Evolutionary conservation across 2,888 invertebrate species (phyloP).

Genomic region (Rugalucina vietnamica): DNA sequence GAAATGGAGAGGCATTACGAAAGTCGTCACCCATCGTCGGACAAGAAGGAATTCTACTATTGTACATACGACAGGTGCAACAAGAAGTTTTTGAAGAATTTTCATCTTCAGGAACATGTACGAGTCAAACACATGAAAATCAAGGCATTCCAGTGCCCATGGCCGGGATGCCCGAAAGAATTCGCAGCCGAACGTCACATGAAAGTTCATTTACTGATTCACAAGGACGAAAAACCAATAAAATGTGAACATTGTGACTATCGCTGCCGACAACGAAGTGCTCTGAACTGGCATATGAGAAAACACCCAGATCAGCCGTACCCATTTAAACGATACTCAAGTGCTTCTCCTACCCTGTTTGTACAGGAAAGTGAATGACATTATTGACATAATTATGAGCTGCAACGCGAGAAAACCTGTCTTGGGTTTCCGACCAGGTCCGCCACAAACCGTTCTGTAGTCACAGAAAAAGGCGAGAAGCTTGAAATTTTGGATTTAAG

Average conservation of each 20-base stretch:
- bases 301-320: conserved; percentile 77
- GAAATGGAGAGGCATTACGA: conserved; percentile 66
- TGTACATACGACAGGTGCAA: conserved; percentile 71
- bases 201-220: conserved; percentile 74
- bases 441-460: too few species aligned
- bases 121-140: conserved; percentile 71
- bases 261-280: conserved; percentile 77
- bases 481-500: too few species aligned
- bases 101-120: conserved; percentile 74
- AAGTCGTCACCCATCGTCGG: conserved; percentile 43
- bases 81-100: conserved; percentile 69
- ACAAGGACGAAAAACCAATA: conserved; percentile 77
- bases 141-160: conserved; percentile 68
- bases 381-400: too few species aligned
- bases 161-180: conserved; percentile 73
- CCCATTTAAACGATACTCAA: conserved; percentile 57
- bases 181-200: conserved; percentile 73
- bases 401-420: too few species aligned
- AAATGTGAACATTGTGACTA: conserved; percentile 78
- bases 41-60: conserved; percentile 61
- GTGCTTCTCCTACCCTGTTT: conserved; percentile 46
- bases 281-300: conserved; percentile 79
- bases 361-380: conserved; percentile 51
- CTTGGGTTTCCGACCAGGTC: too few species aligned
- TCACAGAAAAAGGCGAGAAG: too few species aligned